These are phyloP conservation scores for Aphidius ervi DNA, from an alignment of 1,140 invertebrate species.

Conservation along the genomic window DNA sequence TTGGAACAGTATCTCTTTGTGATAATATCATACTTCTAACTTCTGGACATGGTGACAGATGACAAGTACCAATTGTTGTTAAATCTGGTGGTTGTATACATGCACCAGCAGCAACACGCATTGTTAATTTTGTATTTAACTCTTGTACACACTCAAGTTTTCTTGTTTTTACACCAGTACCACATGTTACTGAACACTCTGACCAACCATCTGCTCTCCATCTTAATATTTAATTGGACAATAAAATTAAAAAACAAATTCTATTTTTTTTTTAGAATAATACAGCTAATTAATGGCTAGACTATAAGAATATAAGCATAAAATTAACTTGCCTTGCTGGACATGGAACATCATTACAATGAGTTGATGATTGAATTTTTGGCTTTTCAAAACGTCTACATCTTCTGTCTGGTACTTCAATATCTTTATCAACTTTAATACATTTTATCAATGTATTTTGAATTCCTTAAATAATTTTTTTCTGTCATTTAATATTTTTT, in stretches of 20 bases:
- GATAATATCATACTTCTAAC: constrained; percentile 36
- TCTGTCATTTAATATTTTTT: no score
- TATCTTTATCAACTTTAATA: constrained; percentile 34
- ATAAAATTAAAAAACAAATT: no score
- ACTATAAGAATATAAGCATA: no score
- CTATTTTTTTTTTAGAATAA: no score
- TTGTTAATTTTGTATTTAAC: constrained; percentile 48
- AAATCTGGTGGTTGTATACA: constrained; percentile 45
- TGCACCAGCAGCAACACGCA: constrained; percentile 50
- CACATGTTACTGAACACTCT: constrained; percentile 67
- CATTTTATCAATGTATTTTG: constrained; percentile 36
- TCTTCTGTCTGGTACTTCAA: constrained; percentile 55
- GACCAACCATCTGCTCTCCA: constrained; percentile 43
- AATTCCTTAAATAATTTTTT: constrained; percentile 21
- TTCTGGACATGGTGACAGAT: constrained; percentile 38
- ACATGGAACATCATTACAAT: constrained; percentile 72
- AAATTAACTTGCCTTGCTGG: constrained; percentile 39
- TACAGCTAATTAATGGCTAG: no score
- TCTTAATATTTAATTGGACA: constrained; percentile 24
- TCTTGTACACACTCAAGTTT: constrained; percentile 53
- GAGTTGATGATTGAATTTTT: constrained; percentile 53
- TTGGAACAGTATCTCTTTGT: constrained; percentile 29
- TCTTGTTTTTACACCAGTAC: constrained; percentile 60
- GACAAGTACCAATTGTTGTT: constrained; percentile 38
- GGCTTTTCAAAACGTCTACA: constrained; percentile 64